Percentiles rank a stretch among this genome's conserved stretches.
Conservation (phyloP, 1,140 invertebrate species). For the Aphis craccivora region DNA sequence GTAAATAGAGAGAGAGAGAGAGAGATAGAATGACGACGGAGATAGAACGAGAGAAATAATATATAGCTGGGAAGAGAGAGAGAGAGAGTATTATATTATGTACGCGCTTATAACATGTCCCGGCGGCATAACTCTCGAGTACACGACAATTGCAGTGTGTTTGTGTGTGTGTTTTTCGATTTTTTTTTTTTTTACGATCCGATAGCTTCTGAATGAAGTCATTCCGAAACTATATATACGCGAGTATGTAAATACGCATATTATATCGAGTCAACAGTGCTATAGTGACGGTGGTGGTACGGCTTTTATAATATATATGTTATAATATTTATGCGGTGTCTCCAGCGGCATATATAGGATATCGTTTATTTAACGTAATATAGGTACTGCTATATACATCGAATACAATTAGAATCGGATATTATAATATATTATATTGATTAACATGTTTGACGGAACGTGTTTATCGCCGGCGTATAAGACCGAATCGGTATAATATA, state of each 20-base stretch:
- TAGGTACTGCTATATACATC: background rate
- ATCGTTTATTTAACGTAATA: background rate
- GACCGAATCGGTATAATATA: background rate
- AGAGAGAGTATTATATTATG: background rate
- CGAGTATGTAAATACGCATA: background rate
- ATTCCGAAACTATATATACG: background rate
- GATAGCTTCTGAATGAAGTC: conserved; percentile 39
- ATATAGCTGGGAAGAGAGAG: background rate
- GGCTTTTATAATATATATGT: background rate
- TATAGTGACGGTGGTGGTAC: background rate
- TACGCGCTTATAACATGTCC: background rate
- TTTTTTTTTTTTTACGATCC: background rate
- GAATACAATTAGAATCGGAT: conserved; percentile 36
- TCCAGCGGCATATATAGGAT: background rate
- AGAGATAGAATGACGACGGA: background rate
- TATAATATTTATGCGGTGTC: conserved; percentile 8
- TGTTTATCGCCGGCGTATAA: conserved; percentile 8
- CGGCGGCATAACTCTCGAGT: conserved; percentile 15
- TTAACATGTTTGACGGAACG: conserved; percentile 47
- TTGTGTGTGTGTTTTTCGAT: background rate
- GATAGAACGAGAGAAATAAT: background rate
- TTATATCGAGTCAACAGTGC: background rate
- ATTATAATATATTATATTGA: conserved; percentile 23
- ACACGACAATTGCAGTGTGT: background rate
- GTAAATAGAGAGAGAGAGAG: background rate